These are phyloP conservation scores for Saccostrea glomerata DNA, from an alignment of 1,140 invertebrate genomes.

Conservation along the genomic window DNA sequence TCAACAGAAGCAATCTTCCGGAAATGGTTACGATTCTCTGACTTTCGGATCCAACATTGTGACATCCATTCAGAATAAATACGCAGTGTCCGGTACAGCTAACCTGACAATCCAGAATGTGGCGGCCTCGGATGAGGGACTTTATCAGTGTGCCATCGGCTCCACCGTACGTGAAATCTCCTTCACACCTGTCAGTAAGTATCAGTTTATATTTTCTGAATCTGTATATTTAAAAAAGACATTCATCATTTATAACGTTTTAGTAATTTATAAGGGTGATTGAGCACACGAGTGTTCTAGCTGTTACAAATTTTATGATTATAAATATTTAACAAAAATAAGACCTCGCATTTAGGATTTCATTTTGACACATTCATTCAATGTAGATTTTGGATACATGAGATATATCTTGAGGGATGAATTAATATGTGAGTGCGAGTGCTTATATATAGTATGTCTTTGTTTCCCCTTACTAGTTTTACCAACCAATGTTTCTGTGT, in stretches of 20 bases:
- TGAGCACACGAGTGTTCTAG: too few species aligned
- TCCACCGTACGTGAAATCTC: slow-evolving; percentile 39
- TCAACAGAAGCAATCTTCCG: slow-evolving; percentile 24
- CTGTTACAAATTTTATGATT: too few species aligned
- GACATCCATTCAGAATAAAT: slow-evolving; percentile 48
- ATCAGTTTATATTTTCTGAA: background rate
- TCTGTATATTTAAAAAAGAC: too few species aligned
- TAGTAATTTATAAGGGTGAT: too few species aligned
- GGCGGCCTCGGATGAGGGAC: slow-evolving; percentile 45
- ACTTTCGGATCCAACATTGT: slow-evolving; percentile 46
- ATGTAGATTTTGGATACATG: too few species aligned
- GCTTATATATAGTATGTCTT: too few species aligned
- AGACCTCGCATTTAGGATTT: too few species aligned
- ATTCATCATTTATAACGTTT: too few species aligned
- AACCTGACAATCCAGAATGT: slow-evolving; percentile 60
- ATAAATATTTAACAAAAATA: too few species aligned
- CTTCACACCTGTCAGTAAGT: slow-evolving; percentile 60
- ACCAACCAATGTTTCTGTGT: slow-evolving; percentile 60
- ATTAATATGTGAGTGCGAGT: too few species aligned
- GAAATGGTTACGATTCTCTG: slow-evolving; percentile 40
- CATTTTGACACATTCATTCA: too few species aligned
- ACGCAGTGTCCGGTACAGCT: slow-evolving; percentile 48
- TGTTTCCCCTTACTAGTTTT: slow-evolving; percentile 53
- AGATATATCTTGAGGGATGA: too few species aligned
- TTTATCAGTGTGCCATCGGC: slow-evolving; percentile 56